These are phyloP conservation scores for Rhegmatorhina hoffmannsi DNA, from an alignment of 2,113 vertebrate genomes.

Conservation along the genomic window DNA sequence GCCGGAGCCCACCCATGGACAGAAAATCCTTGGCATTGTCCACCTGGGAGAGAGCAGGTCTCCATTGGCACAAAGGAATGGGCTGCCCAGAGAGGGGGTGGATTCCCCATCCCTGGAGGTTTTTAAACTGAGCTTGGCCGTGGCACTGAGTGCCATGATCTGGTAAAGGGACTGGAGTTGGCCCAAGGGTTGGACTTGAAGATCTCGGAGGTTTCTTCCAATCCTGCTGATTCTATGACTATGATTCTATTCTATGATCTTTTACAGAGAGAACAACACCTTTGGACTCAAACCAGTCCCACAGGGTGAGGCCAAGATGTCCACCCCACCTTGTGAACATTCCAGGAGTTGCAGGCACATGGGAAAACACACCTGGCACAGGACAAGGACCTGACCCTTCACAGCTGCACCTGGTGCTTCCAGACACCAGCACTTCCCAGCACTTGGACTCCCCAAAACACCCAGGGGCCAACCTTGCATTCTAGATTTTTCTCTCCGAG, in stretches of 20 bases:
- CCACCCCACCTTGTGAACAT: neutral
- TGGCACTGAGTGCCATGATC: too few relatives aligned
- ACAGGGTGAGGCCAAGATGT: neutral
- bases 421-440: neutral
- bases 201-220: too few relatives aligned
- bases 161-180: too few relatives aligned
- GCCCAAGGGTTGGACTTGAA: too few relatives aligned
- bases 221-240: too few relatives aligned
- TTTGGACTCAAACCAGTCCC: neutral
- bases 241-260: too few relatives aligned
- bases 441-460: neutral
- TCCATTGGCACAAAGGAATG: neutral
- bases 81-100: too few relatives aligned
- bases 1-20: slow-evolving; percentile 85
- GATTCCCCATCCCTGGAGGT: too few relatives aligned
- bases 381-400: neutral
- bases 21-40: slow-evolving; percentile 91
- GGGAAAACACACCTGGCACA: neutral
- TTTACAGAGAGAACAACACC: neutral
- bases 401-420: neutral
- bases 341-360: neutral
- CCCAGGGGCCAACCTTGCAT: neutral
- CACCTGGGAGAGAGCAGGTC: slow-evolving; percentile 78
- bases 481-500: neutral
- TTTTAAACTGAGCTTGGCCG: too few relatives aligned